Conservation (phyloP, 2,888 invertebrate genomes). For the Drosophila buzzatii region DNA sequence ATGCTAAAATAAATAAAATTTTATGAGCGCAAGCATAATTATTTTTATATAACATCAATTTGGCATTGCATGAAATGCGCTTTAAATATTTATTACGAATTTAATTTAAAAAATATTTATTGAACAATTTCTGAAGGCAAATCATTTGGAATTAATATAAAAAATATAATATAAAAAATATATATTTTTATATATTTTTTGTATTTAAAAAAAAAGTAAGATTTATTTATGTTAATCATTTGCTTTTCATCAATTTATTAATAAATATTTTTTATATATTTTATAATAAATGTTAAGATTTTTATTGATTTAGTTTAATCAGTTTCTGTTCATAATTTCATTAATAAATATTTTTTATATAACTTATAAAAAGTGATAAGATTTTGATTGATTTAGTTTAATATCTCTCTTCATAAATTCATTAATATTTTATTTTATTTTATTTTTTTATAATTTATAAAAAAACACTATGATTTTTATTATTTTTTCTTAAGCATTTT, state of each 20-base stretch:
- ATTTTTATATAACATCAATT: constrained; percentile 16
- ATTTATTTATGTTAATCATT: not conserved
- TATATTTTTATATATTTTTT: not conserved
- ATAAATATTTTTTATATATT: too few species aligned
- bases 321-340: too few species aligned
- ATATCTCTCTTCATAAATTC: too few species aligned
- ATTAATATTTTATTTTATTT: not conserved
- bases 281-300: too few species aligned
- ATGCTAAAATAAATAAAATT: constrained; percentile 12
- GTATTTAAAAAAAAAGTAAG: too few species aligned
- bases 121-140: not conserved
- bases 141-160: too few species aligned
- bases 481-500: too few species aligned
- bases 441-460: not conserved
- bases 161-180: too few species aligned
- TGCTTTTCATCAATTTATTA: not conserved
- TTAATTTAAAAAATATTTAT: not conserved
- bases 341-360: not conserved
- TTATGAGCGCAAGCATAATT: constrained; percentile 24
- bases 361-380: not conserved
- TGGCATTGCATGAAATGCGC: not conserved
- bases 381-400: too few species aligned
- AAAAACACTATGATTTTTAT: too few species aligned
- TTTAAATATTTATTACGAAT: not conserved
- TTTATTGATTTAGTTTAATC: too few species aligned